Percentiles rank a stretch among this genome's conserved stretches.
These are phyloP conservation scores for Bombycilla garrulus DNA, from an alignment of 2,113 vertebrate genomes.

Conservation along the genomic window DNA sequence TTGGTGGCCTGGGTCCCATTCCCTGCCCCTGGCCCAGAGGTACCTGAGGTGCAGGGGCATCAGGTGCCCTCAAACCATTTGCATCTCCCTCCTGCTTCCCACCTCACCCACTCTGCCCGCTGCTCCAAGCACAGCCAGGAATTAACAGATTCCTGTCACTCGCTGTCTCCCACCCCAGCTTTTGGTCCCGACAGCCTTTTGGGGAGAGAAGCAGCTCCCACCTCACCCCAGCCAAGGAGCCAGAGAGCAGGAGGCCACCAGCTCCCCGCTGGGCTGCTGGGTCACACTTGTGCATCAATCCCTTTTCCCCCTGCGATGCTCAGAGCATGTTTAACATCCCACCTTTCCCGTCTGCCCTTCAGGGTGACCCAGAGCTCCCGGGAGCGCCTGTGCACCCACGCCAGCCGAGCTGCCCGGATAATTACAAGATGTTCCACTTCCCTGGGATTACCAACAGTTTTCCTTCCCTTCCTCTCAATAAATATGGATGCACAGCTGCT, in stretches of 20 bases:
- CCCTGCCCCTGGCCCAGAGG: not conserved
- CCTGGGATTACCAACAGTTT: not conserved
- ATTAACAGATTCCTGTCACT: not conserved
- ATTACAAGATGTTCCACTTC: not conserved
- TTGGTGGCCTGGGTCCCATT: not conserved
- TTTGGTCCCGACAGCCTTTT: not conserved
- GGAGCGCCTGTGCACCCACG: not conserved
- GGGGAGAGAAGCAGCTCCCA: not conserved
- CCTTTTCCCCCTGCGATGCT: not conserved
- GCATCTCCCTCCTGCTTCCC: not conserved
- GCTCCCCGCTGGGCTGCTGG: not conserved
- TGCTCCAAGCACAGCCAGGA: not conserved
- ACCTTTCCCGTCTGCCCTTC: not conserved
- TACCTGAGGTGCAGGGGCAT: rapidly evolving
- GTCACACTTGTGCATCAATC: not conserved
- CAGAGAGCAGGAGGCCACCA: not conserved
- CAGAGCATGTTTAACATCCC: not conserved
- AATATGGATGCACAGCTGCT: constrained; percentile 40
- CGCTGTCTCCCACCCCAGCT: too few species aligned
- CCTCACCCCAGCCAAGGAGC: not conserved
- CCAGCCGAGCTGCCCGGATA: not conserved
- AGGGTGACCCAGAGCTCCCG: not conserved
- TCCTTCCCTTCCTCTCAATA: not conserved
- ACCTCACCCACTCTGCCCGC: not conserved
- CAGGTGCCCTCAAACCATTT: rapidly evolving